These are phyloP conservation scores for Dorcus hopei DNA, from an alignment of 2,888 invertebrate genomes.

Conservation along the genomic window DNA sequence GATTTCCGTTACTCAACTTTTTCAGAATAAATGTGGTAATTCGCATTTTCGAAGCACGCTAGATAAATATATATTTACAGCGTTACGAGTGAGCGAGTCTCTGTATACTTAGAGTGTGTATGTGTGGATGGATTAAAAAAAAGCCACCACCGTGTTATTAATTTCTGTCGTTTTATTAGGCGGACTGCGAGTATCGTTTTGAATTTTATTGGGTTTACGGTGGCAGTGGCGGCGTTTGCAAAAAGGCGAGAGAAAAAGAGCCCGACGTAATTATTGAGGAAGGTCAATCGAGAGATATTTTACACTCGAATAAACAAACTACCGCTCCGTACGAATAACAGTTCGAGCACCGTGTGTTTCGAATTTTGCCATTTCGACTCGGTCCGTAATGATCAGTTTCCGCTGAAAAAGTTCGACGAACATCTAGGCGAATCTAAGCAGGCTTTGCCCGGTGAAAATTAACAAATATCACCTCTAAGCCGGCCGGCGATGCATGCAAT, in stretches of 20 bases:
- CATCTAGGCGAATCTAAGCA: background rate
- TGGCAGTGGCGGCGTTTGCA: too few relatives aligned
- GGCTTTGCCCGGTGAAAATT: background rate
- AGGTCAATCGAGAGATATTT: conserved; percentile 39
- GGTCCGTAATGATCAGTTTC: conserved; percentile 16
- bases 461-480: background rate
- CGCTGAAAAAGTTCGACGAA: background rate
- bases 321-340: conserved; percentile 20
- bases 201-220: too few relatives aligned
- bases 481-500: background rate
- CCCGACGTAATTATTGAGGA: conserved; percentile 31
- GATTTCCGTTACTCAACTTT: too few relatives aligned
- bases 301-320: conserved; percentile 35
- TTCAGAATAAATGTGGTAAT: too few relatives aligned
- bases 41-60: too few relatives aligned
- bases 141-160: too few relatives aligned
- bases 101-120: too few relatives aligned
- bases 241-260: conserved; percentile 11
- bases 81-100: too few relatives aligned
- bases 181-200: too few relatives aligned
- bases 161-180: too few relatives aligned
- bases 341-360: conserved; percentile 16
- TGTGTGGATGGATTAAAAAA: too few relatives aligned
- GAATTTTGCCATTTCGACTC: conserved; percentile 19
- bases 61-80: too few relatives aligned